Percentiles rank a stretch among this genome's conserved stretches.
phyloP scores from a whole-genome alignment of 2,888 invertebrate genomes.

The Drosophila picticornis region DNA sequence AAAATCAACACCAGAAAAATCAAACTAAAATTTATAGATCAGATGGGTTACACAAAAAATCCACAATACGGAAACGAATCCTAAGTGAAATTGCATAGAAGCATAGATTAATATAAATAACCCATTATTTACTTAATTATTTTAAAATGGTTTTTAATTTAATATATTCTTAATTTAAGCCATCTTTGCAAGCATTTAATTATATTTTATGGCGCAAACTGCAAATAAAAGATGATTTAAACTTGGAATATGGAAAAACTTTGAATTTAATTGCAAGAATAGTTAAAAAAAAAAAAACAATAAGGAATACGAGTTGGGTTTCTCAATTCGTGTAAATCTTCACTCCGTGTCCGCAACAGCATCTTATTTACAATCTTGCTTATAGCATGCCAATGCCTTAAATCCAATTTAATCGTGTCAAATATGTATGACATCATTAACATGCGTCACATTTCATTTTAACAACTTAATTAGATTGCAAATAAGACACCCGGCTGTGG shows the following conservation, averaged over 20 bases:
- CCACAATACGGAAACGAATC: neutral
- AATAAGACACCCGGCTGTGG: slow-evolving; percentile 66
- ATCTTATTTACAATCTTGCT: neutral
- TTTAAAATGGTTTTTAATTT: neutral
- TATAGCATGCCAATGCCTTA: neutral
- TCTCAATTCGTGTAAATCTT: neutral
- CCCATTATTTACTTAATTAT: neutral
- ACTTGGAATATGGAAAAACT: neutral
- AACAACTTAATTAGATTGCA: slow-evolving; percentile 76
- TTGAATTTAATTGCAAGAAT: neutral
- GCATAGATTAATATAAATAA: neutral
- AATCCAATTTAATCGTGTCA: slow-evolving; percentile 52
- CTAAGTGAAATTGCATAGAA: neutral
- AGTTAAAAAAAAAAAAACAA: fast-evolving
- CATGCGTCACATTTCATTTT: slow-evolving; percentile 73
- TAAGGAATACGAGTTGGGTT: neutral
- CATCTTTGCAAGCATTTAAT: neutral
- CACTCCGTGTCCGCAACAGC: neutral
- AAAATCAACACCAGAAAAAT: slow-evolving; percentile 16
- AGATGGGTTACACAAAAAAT: slow-evolving; percentile 9
- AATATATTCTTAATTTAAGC: neutral
- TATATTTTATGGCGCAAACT: neutral
- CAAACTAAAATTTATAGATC: slow-evolving; percentile 24
- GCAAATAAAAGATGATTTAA: neutral
- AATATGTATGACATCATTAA: slow-evolving; percentile 50